These are phyloP conservation scores for Balaeniceps rex DNA, from an alignment of 2,113 vertebrate species.

Conservation along the genomic window DNA sequence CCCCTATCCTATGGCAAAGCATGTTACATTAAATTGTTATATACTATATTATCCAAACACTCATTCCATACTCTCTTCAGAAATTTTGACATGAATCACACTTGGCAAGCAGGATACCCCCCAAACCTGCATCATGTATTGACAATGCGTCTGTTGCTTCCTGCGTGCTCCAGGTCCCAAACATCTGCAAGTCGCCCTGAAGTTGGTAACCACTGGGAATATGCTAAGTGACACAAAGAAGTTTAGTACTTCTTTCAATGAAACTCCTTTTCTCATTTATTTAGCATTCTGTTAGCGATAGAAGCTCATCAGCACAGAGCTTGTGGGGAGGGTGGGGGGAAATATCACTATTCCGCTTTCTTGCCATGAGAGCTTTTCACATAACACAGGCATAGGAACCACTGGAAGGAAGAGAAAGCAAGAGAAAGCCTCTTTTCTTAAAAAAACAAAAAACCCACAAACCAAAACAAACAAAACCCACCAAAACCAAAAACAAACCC, in stretches of 20 bases:
- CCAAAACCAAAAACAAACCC: no score
- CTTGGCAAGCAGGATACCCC: neutral
- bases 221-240: neutral
- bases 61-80: neutral
- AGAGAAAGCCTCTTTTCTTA: no score
- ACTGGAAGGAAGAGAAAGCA: neutral
- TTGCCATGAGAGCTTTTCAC: neutral
- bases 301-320: neutral
- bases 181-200: neutral
- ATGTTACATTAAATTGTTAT: fast-evolving
- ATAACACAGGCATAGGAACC: fast-evolving
- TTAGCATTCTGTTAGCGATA: neutral
- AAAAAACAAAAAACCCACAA: neutral
- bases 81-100: neutral
- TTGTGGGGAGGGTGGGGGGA: neutral
- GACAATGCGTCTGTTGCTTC: neutral
- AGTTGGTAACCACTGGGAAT: neutral
- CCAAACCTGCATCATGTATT: neutral
- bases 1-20: fast-evolving
- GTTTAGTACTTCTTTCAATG: fast-evolving
- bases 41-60: neutral
- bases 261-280: neutral
- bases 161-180: neutral
- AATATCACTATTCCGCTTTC: neutral
- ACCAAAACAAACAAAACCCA: no score